phyloP scores from a whole-genome alignment of 1,140 invertebrate species.

The Orchestia grillus region DNA sequence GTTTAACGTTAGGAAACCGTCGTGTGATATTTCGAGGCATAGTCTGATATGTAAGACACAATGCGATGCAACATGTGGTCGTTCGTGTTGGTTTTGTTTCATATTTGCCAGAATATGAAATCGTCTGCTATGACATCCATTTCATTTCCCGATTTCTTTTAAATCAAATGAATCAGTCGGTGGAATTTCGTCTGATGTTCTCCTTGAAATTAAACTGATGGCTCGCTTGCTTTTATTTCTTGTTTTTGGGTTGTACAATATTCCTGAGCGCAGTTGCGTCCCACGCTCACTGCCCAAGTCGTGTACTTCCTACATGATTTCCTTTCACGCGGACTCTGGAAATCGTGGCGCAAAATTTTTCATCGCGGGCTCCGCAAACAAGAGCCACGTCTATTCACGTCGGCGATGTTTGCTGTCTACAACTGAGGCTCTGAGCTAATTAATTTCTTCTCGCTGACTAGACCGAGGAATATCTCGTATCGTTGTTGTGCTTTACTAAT shows the following conservation, averaged over 20 bases:
- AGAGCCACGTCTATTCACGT: slow-evolving; percentile 5
- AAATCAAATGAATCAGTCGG: too few species aligned
- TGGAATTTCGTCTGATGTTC: background rate
- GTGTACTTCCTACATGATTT: background rate
- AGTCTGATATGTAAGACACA: background rate
- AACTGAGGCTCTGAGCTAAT: background rate
- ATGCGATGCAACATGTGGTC: background rate
- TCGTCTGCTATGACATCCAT: background rate
- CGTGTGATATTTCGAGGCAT: background rate
- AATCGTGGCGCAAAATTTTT: background rate
- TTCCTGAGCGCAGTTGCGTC: background rate
- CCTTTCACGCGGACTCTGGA: background rate
- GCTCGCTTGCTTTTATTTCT: background rate
- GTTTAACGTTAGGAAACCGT: background rate
- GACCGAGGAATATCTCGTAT: slow-evolving; percentile 3
- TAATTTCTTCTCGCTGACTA: slow-evolving; percentile 35
- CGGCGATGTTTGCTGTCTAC: background rate
- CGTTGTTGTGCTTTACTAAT: slow-evolving; percentile 1
- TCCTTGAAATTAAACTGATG: background rate
- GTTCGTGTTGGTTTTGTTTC: background rate
- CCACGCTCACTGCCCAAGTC: background rate
- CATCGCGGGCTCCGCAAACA: background rate
- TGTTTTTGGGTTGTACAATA: background rate
- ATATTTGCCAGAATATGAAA: background rate
- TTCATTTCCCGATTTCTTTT: background rate